These are phyloP conservation scores for Saccostrea cuccullata DNA, from an alignment of 1,140 invertebrate species.

Conservation along the genomic window DNA sequence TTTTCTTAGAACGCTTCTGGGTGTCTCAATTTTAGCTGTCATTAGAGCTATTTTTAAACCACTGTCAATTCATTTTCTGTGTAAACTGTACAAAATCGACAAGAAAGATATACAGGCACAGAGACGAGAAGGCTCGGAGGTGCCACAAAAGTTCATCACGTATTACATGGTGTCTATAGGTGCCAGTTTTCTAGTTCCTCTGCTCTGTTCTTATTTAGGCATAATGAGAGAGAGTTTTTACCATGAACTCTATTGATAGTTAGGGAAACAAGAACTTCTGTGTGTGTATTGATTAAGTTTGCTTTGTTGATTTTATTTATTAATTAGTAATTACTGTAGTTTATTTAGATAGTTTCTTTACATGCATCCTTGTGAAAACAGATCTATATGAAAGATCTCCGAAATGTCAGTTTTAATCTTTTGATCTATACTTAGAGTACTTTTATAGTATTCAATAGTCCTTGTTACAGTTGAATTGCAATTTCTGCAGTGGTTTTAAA, in stretches of 20 bases:
- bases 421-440: too few species aligned
- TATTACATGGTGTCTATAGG: constrained; percentile 44
- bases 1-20: constrained; percentile 22
- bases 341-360: not conserved
- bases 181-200: constrained; percentile 33
- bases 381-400: not conserved
- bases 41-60: constrained; percentile 31
- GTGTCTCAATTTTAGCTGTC: constrained; percentile 31
- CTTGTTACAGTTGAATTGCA: too few species aligned
- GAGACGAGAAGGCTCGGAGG: constrained; percentile 32
- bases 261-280: not conserved
- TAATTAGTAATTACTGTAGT: not conserved
- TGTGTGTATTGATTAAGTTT: not conserved
- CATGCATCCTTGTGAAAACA: not conserved
- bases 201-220: constrained; percentile 31
- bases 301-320: not conserved
- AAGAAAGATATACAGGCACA: constrained; percentile 33
- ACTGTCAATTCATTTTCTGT: constrained; percentile 38
- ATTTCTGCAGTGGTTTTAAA: too few species aligned
- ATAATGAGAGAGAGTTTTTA: constrained; percentile 41
- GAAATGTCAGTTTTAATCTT: too few species aligned
- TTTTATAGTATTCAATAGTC: too few species aligned
- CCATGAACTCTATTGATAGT: constrained; percentile 30
- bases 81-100: constrained; percentile 39
- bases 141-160: constrained; percentile 47